phyloP scores from a whole-genome alignment of 2,888 invertebrate species.

The Spodoptera littoralis region DNA sequence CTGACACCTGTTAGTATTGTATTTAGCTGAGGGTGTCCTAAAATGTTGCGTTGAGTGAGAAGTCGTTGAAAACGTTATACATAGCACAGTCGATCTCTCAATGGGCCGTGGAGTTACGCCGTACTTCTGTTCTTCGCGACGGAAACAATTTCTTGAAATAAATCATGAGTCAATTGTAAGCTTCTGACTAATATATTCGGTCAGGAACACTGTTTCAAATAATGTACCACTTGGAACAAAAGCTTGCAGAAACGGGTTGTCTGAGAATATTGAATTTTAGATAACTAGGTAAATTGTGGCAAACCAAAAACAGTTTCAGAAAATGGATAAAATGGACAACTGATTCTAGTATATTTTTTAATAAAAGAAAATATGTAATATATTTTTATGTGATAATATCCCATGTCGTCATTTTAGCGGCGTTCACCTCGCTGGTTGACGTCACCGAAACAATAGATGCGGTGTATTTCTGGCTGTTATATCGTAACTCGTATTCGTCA shows the following conservation, averaged over 20 bases:
- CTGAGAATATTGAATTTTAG: no score
- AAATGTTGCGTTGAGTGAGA: conserved; percentile 39
- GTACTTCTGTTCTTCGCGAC: conserved; percentile 9
- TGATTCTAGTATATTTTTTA: no score
- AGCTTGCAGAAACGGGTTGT: no score
- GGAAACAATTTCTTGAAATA: conserved; percentile 33
- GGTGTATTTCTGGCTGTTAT: conserved; percentile 67
- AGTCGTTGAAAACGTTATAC: conserved; percentile 16
- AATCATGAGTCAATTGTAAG: conserved; percentile 40
- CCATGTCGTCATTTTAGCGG: conserved; percentile 58
- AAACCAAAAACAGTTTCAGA: no score
- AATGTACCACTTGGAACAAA: no score
- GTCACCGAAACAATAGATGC: conserved; percentile 73
- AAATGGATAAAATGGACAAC: no score
- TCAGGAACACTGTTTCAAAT: conserved; percentile 4
- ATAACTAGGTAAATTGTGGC: no score
- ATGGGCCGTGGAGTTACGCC: conserved; percentile 20
- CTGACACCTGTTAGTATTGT: conserved; percentile 35
- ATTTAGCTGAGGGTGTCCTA: conserved; percentile 21
- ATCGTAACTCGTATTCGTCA: conserved; percentile 62
- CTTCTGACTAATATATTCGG: conserved; percentile 39
- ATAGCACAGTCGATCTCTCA: conserved; percentile 28
- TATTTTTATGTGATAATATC: conserved; percentile 6
- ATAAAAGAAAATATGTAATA: not conserved
- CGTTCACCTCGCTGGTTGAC: conserved; percentile 60